Conservation (phyloP, 2,113 vertebrate genomes). For the Xyliphius kryptos region DNA sequence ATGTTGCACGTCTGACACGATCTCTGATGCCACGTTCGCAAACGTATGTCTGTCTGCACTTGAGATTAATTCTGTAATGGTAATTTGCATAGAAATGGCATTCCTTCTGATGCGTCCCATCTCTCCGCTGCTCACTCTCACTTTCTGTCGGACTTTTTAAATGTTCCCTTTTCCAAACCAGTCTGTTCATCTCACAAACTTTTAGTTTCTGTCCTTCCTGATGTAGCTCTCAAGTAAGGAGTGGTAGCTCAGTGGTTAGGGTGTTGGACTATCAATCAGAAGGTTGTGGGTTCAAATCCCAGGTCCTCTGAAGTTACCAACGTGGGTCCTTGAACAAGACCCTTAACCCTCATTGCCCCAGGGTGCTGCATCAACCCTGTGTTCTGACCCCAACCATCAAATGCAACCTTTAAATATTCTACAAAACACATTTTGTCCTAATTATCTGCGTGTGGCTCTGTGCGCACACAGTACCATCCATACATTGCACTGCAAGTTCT, state of each 20-base stretch:
- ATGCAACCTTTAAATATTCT: neutral
- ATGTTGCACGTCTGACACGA: slow-evolving; percentile 53
- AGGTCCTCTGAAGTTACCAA: no score
- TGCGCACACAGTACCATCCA: no score
- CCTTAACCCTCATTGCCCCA: no score
- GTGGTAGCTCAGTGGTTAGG: no score
- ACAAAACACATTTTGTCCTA: no score
- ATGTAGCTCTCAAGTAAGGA: neutral
- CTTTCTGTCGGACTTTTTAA: neutral
- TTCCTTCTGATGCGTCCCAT: slow-evolving; percentile 42
- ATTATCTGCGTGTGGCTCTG: no score
- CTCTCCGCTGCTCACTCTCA: slow-evolving; percentile 18
- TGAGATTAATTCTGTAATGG: slow-evolving; percentile 64
- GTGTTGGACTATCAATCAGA: no score
- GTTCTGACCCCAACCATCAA: no score
- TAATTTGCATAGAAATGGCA: slow-evolving; percentile 75
- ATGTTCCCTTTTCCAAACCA: neutral
- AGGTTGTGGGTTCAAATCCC: no score
- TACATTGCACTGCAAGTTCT: no score
- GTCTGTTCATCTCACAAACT: neutral
- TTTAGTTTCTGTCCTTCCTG: slow-evolving; percentile 8
- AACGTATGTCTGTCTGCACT: slow-evolving; percentile 43
- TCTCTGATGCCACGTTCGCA: slow-evolving; percentile 75
- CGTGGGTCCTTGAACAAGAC: no score
- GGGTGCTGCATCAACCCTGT: no score